phyloP scores from a whole-genome alignment of 2,888 invertebrate genomes.

The Eurytoma adleriae region DNA sequence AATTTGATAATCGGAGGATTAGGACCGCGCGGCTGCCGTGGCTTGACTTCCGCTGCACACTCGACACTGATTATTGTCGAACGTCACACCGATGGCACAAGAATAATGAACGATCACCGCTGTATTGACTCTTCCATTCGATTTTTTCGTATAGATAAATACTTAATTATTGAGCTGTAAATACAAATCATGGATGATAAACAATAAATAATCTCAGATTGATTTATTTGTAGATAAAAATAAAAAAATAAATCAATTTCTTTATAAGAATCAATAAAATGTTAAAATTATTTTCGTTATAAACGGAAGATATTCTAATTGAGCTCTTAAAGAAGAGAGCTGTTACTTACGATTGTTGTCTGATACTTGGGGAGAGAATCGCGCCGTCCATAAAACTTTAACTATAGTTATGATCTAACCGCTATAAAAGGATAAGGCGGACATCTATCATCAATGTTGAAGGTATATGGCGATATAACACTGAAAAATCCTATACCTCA shows the following conservation, averaged over 20 bases:
- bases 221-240: too few relatives aligned
- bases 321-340: constrained; percentile 48
- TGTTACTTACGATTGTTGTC: constrained; percentile 69
- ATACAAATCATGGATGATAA: too few relatives aligned
- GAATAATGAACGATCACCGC: too few relatives aligned
- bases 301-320: constrained; percentile 46
- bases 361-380: constrained; percentile 61
- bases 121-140: too few relatives aligned
- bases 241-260: too few relatives aligned
- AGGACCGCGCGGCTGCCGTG: constrained; percentile 37
- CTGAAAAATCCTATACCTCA: constrained; percentile 29
- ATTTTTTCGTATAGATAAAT: background rate
- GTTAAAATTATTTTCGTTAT: too few relatives aligned
- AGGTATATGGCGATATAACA: constrained; percentile 59
- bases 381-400: constrained; percentile 68
- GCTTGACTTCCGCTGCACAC: constrained; percentile 25
- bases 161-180: background rate
- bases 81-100: background rate
- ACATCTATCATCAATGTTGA: constrained; percentile 71
- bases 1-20: constrained; percentile 72
- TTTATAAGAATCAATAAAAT: too few relatives aligned
- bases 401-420: constrained; percentile 66
- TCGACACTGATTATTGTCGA: constrained; percentile 62
- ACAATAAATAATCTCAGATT: too few relatives aligned
- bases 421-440: constrained; percentile 72